Percentiles rank a stretch among this genome's conserved stretches.
These are phyloP conservation scores for Drosophila setosimentum DNA, from an alignment of 2,888 invertebrate species.

Conservation along the genomic window DNA sequence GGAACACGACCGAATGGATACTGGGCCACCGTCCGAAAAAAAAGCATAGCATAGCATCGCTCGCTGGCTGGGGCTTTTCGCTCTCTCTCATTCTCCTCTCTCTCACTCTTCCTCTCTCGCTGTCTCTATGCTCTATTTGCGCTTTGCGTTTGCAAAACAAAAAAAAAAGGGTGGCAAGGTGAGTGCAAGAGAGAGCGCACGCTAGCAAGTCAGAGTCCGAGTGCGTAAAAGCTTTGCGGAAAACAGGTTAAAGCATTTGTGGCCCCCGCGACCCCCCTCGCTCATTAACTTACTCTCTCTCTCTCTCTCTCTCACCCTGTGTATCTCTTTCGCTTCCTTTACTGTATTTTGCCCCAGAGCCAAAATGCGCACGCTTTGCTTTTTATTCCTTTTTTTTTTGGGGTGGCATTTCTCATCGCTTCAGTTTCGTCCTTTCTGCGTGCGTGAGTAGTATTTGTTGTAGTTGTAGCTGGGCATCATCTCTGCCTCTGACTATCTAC, in stretches of 20 bases:
- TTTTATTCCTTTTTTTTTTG: slow-evolving; percentile 59
- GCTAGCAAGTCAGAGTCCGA: slow-evolving; percentile 30
- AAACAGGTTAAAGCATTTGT: slow-evolving; percentile 77
- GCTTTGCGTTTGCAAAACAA: slow-evolving; percentile 26
- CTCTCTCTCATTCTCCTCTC: slow-evolving; percentile 5
- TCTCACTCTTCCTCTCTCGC: slow-evolving; percentile 1
- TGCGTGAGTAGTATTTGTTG: slow-evolving; percentile 49
- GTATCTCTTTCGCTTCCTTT: slow-evolving; percentile 26
- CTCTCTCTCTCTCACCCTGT: slow-evolving; percentile 11
- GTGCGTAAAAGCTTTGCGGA: slow-evolving; percentile 78
- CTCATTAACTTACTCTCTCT: slow-evolving; percentile 20
- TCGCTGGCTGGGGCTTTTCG: slow-evolving; percentile 43
- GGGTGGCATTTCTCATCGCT: slow-evolving; percentile 70
- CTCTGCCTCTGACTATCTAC: slow-evolving; percentile 54
- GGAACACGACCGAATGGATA: slow-evolving; percentile 85
- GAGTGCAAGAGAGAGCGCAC: slow-evolving; percentile 39
- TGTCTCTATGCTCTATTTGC: slow-evolving; percentile 46
- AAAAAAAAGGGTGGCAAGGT: slow-evolving; percentile 66
- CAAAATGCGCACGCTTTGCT: slow-evolving; percentile 65
- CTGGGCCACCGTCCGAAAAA: slow-evolving; percentile 81
- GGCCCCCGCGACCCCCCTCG: slow-evolving; percentile 47
- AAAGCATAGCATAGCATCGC: slow-evolving; percentile 43
- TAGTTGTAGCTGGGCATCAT: slow-evolving; percentile 64
- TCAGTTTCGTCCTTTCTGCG: slow-evolving; percentile 34
- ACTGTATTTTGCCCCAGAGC: slow-evolving; percentile 70